These are phyloP conservation scores for Hippocampus barbouri DNA, from an alignment of 2,113 vertebrate species.

Conservation along the genomic window DNA sequence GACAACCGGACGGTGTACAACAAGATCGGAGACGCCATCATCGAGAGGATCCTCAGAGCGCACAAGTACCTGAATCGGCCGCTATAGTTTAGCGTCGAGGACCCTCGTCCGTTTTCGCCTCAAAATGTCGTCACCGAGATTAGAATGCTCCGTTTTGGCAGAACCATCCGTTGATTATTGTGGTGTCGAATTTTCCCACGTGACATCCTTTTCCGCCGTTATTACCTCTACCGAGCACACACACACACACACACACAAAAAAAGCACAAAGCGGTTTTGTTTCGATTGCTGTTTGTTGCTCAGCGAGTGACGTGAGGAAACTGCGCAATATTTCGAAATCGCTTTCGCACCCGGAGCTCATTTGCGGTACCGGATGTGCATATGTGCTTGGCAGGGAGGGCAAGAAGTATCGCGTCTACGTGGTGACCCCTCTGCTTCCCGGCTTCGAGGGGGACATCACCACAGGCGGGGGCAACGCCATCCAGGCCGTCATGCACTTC, in stretches of 20 bases:
- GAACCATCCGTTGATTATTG: too few relatives aligned
- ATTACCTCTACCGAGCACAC: too few relatives aligned
- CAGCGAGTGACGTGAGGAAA: too few relatives aligned
- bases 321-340: too few relatives aligned
- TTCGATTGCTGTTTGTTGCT: not conserved
- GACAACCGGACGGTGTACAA: conserved; percentile 90
- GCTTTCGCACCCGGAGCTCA: not conserved
- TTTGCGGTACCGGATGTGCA: not conserved
- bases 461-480: conserved; percentile 87
- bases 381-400: conserved; percentile 73
- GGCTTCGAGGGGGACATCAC: conserved; percentile 98
- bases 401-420: conserved; percentile 86
- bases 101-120: too few relatives aligned
- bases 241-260: too few relatives aligned
- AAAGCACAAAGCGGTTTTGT: not conserved
- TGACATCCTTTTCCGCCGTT: too few relatives aligned
- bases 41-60: conserved; percentile 89
- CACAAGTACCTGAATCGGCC: conserved; percentile 78
- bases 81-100: not conserved
- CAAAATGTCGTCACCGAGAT: too few relatives aligned
- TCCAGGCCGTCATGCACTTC: conserved; percentile 98
- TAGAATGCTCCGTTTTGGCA: too few relatives aligned
- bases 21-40: conserved; percentile 89
- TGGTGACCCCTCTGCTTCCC: conserved; percentile 90
- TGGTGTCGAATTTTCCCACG: too few relatives aligned